Evolutionary conservation across 2,888 invertebrate species (phyloP).

Genomic region (Himalopsyche anomala): DNA sequence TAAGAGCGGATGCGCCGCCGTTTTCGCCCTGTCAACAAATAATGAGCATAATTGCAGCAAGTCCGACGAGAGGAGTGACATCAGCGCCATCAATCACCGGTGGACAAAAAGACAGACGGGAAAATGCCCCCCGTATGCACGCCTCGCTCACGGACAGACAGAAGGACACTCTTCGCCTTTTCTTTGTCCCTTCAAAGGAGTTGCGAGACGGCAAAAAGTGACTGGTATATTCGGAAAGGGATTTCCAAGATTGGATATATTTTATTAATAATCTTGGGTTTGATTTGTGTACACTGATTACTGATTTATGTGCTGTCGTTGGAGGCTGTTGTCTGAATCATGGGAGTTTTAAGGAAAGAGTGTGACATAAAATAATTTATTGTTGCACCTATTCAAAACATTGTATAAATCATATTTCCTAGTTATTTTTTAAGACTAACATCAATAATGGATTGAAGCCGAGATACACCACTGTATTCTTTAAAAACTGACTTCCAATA

Average conservation of each 20-base stretch:
- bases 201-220: constrained; percentile 8
- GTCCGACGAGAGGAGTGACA: constrained; percentile 57
- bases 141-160: not conserved
- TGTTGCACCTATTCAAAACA: too few species aligned
- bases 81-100: constrained; percentile 63
- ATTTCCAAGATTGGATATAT: not conserved
- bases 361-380: too few species aligned
- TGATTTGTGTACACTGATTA: too few species aligned
- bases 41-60: constrained; percentile 65
- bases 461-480: too few species aligned
- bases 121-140: constrained; percentile 51
- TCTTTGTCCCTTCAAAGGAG: constrained; percentile 16
- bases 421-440: too few species aligned
- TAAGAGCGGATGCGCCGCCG: constrained; percentile 60
- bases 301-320: too few species aligned
- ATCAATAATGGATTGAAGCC: too few species aligned
- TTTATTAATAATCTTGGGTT: not conserved
- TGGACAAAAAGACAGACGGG: constrained; percentile 56
- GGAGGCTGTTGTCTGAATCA: too few species aligned
- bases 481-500: too few species aligned
- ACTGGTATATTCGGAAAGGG: constrained; percentile 2
- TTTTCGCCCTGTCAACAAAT: constrained; percentile 64
- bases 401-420: too few species aligned
- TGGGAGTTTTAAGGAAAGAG: too few species aligned
- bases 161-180: constrained; percentile 8